Base-by-base conservation (phyloP, 2,888 invertebrate genomes). In the Halictus ligatus region DNA sequence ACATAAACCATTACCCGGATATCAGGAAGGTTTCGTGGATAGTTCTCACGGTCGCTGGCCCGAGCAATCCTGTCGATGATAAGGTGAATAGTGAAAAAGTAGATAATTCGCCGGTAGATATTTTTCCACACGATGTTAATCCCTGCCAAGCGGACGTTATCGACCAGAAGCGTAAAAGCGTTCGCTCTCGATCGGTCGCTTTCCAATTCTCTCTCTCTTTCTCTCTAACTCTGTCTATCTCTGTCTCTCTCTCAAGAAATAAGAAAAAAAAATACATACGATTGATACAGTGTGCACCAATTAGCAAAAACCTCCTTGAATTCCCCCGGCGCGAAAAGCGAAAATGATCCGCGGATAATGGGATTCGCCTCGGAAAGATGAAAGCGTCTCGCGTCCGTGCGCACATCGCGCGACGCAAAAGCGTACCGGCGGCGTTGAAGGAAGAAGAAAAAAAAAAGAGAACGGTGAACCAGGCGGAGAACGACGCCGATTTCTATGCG, bases 181-280 rank as follows among this genome's bases (percentile, higher is more conserved):
- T 75, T 83, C 67, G 72, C 83, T 84, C 71, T 85, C 81, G 85
- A 75, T 80, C 75, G 58, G 77, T 77, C 85, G 85, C 76, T 85
- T 85, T 80, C 80, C 80, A 80, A 84, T 76, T 50, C 40, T 64
- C 74, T 35, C 40, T 72, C 64, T 29, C 6, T 64, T 1, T 29
- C 7, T 64, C 7, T 15, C 12, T 29, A 25, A 29, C 15, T 18
- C 7, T 29, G 2, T 13, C 13, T 60, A 5, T 60, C 60, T 25
- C 12, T 60, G 12, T 60, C 25, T 60, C 25, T 67, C 29, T 67
- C 69, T 69, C 40, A 10, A 21, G 18, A 29, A 64, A 64, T 64
- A 64, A 64, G 69, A 12, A n/a, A 71, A 71, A 40, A 21, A n/a
- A 25, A 18, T 58, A 64, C 25, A 10, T 15, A 29, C 69, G 69